Base-by-base conservation (phyloP, 2,888 invertebrate genomes). In the Andrena bucephala region DNA sequence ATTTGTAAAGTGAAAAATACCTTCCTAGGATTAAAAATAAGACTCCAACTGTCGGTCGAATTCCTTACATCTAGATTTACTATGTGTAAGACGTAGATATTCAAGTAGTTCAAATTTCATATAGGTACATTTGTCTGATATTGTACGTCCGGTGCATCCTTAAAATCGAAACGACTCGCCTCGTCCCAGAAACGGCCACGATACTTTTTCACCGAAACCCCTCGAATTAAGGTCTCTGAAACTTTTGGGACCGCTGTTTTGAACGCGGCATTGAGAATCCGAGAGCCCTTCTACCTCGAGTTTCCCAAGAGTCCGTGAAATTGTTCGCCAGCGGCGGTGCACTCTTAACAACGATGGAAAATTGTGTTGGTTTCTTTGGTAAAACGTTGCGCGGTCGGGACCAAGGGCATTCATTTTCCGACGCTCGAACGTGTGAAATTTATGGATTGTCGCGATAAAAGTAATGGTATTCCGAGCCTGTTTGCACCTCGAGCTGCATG, bases 221-320 rank as follows among this genome's bases (percentile, higher is more conserved):
- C 13, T 42, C 10, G 20, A 0, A n/a, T 6, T n/a, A 4, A n/a
- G 27, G 16, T 27, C 42, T 13, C 20, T 13, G 3, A 31, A 27
- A 4, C 20, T 13, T 13, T 42, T 10, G 10, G 16, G 2, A 31
- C 36, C 3, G n/a, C n/a, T 36, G 6, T 65, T 76, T 33, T 5
- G 52, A 62, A 27, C 70, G 52, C 29, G 75, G 31, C 10, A 48
- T 69, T 70, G 65, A 59, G 24, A 52, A 59, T n/a, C 13, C 50
- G 20, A 77, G 77, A 42, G 13, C 24, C 13, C 76, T 75, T 68
- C 57, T 31, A 57, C 1, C 65, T 70, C 65, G 50, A 60, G 69
- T 70, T 66, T 69, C 65, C 48, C 5, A 2, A 16, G 33, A 27
- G 16, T 48, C 33, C 20, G 27, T 76, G 20, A 78, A 67, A 48